Base-by-base conservation (phyloP, 2,888 invertebrate species). In the Tenthredo amoena region DNA sequence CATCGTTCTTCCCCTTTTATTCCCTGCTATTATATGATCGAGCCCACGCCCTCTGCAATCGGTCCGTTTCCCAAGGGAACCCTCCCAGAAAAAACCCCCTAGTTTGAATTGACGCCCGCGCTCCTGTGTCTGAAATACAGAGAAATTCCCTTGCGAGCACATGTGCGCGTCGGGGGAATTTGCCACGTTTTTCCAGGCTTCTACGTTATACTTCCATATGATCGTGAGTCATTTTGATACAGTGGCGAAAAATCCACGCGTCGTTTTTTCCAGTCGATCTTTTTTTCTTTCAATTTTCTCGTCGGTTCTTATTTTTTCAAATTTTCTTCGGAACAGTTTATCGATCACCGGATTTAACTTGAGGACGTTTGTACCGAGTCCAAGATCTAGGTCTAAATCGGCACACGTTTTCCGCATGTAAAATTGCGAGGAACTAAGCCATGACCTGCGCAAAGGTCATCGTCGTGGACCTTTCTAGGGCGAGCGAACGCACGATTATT, bases 131-230 rank as follows among this genome's bases (percentile, higher is more conserved):
- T 12, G 9, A 62, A 37, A 62, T 18, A 81, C 21, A 31, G 43
- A 79, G 77, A 83, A 83, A 83, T 83, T 83, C 83, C 83, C 83
- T 83, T 71, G 83, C 83, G 83, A 83, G 83, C 83, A 83, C 83
- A 83, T 83, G 83, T 83, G 83, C 62, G 83, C 83, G 47, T 2
- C 68, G n/a, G 71, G 83, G 83, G 68, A 62, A 15, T 65, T 65
- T 83, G 65, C 68, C 83, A 83, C 83, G 71, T 83, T 83, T 83
- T 83, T 83, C 18, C 58, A 58, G 43, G 68, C 47, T 40, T 55
- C 7, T 6, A 55, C 50, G 71, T 40, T 68, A 68, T 5, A 34
- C 34, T 31, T 55, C n/a, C 43, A 10, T 12, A 40, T 74, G 77
- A 50, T 50, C 55, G 40, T 81, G 81, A 81, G 40, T 81, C 81